Evolutionary conservation across 2,797 vertebrate genomes (phyloP), one percentile per base, ranked within the genome.

Genomic region (Mus minutoides): DNA sequence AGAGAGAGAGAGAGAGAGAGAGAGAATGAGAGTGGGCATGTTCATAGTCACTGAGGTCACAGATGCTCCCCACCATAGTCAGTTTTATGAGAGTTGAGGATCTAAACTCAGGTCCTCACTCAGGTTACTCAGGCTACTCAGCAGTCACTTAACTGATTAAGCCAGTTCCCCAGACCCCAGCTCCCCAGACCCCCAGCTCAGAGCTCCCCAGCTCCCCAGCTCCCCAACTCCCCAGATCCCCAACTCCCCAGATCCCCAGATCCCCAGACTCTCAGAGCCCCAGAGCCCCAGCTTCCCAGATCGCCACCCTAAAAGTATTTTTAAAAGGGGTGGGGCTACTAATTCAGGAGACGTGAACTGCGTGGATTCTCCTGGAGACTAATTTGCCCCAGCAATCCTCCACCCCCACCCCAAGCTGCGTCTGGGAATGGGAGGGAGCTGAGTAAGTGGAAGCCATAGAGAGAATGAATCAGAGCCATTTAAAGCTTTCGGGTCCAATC

Each of bases 381-480:
- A 14, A 26, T 62, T 64, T 46, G 31, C 37, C 29, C 22, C 60
- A 73, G 37, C 19, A 0, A 21, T 8, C 1, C 12, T 5, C 13
- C 1, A 0, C 34, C 11, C 52, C 54, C 12, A 40, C 12, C 54
- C 56, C 3, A 16, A 21, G 71, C 71, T 75, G 71, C 11, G 37
- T 24, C 71, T 34, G 29, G 37, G 54, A 6, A 60, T n/a, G 4
- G 24, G 19, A 43, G 17, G 40, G 9, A 43, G 43, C 26, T 31
- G 78, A 31, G 69, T 56, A 80, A 37, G 22, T 26, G 26, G 49
- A 54, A 88, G 40, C 0, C 0, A 43, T 58, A 4, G 6, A 37
- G 2, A 2, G 0, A 69, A 54, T 77, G 22, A 79, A 17, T 3
- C 9, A 40, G 52, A 46, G 4, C 0, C 21, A 17, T 37, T n/a